phyloP scores from a whole-genome alignment of 2,888 invertebrate species.

The Himalopsyche japonica region DNA sequence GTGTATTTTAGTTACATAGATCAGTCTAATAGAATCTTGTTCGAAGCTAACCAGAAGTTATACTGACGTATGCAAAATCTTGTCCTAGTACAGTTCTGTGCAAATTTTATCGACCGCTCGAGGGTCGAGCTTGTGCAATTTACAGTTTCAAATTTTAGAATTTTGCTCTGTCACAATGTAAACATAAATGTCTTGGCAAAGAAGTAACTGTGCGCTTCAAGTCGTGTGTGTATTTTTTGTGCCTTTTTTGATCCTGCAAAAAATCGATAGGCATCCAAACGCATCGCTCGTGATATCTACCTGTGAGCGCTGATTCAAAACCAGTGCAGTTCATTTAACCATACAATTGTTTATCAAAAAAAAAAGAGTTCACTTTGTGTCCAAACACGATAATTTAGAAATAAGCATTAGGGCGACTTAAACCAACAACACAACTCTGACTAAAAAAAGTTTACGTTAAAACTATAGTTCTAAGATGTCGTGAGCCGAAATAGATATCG shows the following conservation, averaged over 20 bases:
- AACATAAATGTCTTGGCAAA: slow-evolving; percentile 28
- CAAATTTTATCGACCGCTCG: not conserved
- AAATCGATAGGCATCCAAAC: slow-evolving; percentile 32
- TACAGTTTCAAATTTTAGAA: slow-evolving; percentile 36
- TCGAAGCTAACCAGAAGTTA: not conserved
- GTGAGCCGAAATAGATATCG: too few relatives aligned
- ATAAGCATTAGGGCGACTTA: too few relatives aligned
- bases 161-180: slow-evolving; percentile 40
- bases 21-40: too few relatives aligned
- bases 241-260: slow-evolving; percentile 15
- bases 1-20: too few relatives aligned
- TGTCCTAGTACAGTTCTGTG: slow-evolving; percentile 7
- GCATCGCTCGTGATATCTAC: slow-evolving; percentile 32
- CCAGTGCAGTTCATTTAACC: not conserved
- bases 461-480: too few relatives aligned
- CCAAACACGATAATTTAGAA: too few relatives aligned
- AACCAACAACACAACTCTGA: too few relatives aligned
- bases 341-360: too few relatives aligned
- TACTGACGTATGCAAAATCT: not conserved
- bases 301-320: slow-evolving; percentile 5
- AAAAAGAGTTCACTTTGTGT: too few relatives aligned
- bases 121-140: slow-evolving; percentile 34
- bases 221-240: slow-evolving; percentile 16
- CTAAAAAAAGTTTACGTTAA: too few relatives aligned
- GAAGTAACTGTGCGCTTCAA: slow-evolving; percentile 34